phyloP scores from a whole-genome alignment of 1,140 invertebrate genomes.

The Solen grandis region DNA sequence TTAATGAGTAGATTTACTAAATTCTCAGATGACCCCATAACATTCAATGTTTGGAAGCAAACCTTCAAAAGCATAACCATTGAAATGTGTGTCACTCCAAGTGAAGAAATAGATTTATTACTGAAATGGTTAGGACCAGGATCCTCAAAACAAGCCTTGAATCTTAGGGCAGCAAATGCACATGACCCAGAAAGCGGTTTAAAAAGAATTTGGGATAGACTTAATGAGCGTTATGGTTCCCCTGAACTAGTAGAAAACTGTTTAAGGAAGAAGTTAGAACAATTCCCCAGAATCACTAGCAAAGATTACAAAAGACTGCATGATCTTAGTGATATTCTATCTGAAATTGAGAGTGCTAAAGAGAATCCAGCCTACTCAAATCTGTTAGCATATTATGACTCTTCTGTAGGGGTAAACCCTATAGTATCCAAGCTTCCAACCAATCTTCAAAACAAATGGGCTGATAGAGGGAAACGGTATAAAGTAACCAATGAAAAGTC shows the following conservation, averaged over 20 bases:
- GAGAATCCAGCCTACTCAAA: constrained; percentile 20
- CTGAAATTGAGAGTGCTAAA: constrained; percentile 40
- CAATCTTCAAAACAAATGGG: constrained; percentile 53
- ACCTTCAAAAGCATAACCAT: constrained; percentile 27
- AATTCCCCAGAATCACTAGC: constrained; percentile 26
- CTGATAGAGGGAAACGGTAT: constrained; percentile 14
- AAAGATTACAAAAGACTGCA: constrained; percentile 43
- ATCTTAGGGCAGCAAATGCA: constrained; percentile 17
- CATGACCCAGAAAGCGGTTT: neutral
- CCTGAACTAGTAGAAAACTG: constrained; percentile 41
- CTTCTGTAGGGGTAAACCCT: constrained; percentile 34
- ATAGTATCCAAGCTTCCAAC: constrained; percentile 42
- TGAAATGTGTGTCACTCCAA: constrained; percentile 26
- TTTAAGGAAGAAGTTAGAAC: constrained; percentile 5
- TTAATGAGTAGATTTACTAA: constrained; percentile 14
- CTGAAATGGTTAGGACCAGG: constrained; percentile 51
- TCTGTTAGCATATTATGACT: constrained; percentile 35
- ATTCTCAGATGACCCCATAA: constrained; percentile 29
- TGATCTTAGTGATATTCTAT: constrained; percentile 32
- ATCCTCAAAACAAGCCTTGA: constrained; percentile 30
- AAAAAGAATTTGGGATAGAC: constrained; percentile 20
- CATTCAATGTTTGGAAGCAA: constrained; percentile 25
- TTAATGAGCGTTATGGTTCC: constrained; percentile 46
- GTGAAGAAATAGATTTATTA: constrained; percentile 55
- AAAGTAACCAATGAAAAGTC: constrained; percentile 17